Percentiles rank a stretch among this genome's conserved stretches.
Evolutionary conservation across 2,888 invertebrate species (phyloP).

Genomic region (Pachydiplax longipennis): DNA sequence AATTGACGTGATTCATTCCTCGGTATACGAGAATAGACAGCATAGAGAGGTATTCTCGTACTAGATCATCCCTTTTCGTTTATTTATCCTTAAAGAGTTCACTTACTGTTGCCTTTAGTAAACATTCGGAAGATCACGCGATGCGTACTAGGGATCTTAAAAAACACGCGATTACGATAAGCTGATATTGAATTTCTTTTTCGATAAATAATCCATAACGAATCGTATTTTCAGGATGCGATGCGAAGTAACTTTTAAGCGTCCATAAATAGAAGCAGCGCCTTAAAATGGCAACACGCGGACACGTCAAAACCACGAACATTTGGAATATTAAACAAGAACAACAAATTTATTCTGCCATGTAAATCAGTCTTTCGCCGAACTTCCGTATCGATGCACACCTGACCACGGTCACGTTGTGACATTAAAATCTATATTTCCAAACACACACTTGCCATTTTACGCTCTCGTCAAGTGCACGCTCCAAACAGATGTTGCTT

Average conservation of each 20-base stretch:
- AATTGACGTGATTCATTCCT: too few relatives aligned
- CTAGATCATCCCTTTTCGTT: too few relatives aligned
- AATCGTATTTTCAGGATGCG: too few relatives aligned
- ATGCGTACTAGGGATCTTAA: too few relatives aligned
- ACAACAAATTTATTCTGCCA: not conserved
- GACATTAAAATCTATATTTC: not conserved
- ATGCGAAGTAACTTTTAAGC: not conserved
- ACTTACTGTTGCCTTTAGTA: too few relatives aligned
- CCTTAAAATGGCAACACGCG: not conserved
- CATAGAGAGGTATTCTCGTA: too few relatives aligned
- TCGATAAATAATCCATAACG: too few relatives aligned
- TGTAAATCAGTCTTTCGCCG: not conserved
- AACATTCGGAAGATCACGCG: too few relatives aligned
- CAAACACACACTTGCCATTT: not conserved
- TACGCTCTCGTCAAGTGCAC: not conserved
- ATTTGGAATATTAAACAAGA: not conserved
- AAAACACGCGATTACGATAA: too few relatives aligned
- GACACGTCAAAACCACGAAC: not conserved
- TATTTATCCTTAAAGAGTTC: too few relatives aligned
- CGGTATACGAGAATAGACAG: too few relatives aligned
- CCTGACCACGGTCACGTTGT: not conserved
- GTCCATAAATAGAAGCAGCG: not conserved
- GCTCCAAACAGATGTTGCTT: not conserved
- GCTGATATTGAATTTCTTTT: too few relatives aligned
- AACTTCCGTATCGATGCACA: not conserved